A percentile compares a stretch with the other conserved stretches of the same genome.
Conservation (phyloP, 2,113 vertebrate species). For the Elachura formosa region DNA sequence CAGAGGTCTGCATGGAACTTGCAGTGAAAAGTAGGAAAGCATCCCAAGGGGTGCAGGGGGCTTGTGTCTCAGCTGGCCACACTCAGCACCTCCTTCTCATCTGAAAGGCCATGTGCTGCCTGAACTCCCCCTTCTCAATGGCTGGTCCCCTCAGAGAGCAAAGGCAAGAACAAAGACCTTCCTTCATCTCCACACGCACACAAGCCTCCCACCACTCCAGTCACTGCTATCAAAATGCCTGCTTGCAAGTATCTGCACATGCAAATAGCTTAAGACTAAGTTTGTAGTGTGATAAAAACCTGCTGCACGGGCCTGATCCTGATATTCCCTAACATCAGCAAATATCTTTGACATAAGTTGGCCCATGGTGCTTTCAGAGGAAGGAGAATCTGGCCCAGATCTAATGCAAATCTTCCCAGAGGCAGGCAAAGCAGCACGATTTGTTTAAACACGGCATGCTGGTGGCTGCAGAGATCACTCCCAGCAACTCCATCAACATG, state of each 20-base stretch:
- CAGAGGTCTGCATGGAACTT: background rate
- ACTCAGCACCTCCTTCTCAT: background rate
- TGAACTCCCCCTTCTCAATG: background rate
- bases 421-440: background rate
- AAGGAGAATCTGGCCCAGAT: background rate
- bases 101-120: background rate
- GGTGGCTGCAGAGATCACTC: slow-evolving; percentile 34
- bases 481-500: slow-evolving; percentile 40
- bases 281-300: background rate
- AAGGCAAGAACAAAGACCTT: background rate
- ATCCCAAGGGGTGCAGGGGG: background rate
- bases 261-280: background rate
- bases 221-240: background rate
- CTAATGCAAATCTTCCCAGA: slow-evolving; percentile 31
- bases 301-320: background rate
- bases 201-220: background rate
- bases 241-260: background rate
- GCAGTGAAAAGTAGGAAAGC: background rate
- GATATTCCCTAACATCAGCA: background rate
- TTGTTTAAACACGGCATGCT: slow-evolving; percentile 37
- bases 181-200: background rate
- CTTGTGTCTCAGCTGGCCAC: background rate
- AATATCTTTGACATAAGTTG: background rate
- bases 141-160: background rate
- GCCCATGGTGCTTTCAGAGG: background rate